Evolutionary conservation across 2,888 invertebrate species (phyloP), one percentile per base, ranked within the genome.

Genomic region (Drosophila tanythrix): DNA sequence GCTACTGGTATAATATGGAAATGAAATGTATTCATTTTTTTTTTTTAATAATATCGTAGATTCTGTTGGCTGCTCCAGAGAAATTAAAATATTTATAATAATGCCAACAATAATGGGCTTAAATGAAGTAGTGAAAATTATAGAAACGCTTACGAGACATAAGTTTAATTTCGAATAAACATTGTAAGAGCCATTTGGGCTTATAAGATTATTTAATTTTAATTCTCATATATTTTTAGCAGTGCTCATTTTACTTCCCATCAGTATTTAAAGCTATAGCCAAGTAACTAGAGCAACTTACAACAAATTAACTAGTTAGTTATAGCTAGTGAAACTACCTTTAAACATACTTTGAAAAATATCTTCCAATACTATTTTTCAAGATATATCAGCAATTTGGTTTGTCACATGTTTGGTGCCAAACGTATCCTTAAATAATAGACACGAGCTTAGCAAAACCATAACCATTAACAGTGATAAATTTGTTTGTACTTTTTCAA

Each of bases 401-500:
- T 1, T 18, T 7, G 11, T 1, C n/a, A 51, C n/a, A 29, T 13
- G 29, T 29, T 3, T 7, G 11, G 11, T 7, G 1, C 13, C 25
- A 18, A 38, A 38, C 0, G 36, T 18, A 1, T n/a, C 6, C 27
- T 15, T 8, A 38, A 38, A 56, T 29, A 29, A 56, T n/a, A 13
- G n/a, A n/a, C 27, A 29, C 13, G 13, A 38, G 25, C 27, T 38
- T 13, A n/a, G 29, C 25, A 21, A 56, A 56, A 27, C 40, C 40
- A 40, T 53, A 60, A 40, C 31, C 38, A 52, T 58, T 58, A 53
- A 31, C 13, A 21, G 21, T 35, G 35, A 40, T 57, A 27, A 43
- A 57, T 36, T 43, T 57, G 25, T 57, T 50, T 38, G 18, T 53
- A 40, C 27, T 59, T 29, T 21, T 55, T 50, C 43, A 50, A 53